Evolutionary conservation across 2,113 vertebrate species (phyloP).

Genomic region (Daboia siamensis): DNA sequence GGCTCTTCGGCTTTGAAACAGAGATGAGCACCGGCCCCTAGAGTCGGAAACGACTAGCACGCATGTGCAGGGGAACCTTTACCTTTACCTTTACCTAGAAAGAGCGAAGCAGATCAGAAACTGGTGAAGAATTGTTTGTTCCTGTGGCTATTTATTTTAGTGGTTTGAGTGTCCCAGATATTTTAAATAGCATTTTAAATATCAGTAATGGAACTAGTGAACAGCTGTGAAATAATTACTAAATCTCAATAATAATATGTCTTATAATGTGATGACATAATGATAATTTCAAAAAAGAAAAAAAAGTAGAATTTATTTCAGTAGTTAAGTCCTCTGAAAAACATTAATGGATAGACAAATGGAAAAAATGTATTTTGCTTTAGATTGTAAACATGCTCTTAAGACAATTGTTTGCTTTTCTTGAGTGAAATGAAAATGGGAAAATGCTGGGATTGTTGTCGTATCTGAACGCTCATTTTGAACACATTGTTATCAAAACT

Average conservation of each 20-base stretch:
- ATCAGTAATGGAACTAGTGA: neutral
- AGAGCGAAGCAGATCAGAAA: neutral
- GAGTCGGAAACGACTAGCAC: too few relatives aligned
- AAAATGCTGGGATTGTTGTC: neutral
- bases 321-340: neutral
- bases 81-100: too few relatives aligned
- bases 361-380: neutral
- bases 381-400: neutral
- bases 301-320: neutral
- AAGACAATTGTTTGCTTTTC: neutral
- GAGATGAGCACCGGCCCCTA: too few relatives aligned
- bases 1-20: too few relatives aligned
- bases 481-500: neutral
- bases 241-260: neutral
- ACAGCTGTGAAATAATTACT: conserved; percentile 25
- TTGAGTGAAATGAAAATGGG: neutral
- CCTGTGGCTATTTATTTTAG: neutral
- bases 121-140: neutral
- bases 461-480: neutral
- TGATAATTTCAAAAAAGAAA: conserved; percentile 23
- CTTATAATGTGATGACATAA: neutral
- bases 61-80: too few relatives aligned
- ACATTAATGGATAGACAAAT: neutral
- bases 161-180: neutral
- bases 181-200: conserved; percentile 22